Percentiles rank a stretch among this genome's conserved stretches.
Evolutionary conservation across 2,888 invertebrate species (phyloP).

Genomic region (Leistus spinibarbis): DNA sequence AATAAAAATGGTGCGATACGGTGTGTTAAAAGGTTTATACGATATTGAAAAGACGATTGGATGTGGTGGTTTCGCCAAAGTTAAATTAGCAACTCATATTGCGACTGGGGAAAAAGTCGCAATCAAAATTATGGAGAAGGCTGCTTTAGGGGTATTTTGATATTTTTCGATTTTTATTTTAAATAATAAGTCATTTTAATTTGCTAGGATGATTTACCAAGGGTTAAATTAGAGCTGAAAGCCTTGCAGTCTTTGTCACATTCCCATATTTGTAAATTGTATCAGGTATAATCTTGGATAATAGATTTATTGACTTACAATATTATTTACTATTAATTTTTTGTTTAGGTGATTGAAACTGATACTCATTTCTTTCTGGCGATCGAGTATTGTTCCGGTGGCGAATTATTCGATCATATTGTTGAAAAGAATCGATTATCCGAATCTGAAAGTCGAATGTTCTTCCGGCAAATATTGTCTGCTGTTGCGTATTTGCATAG

Average conservation of each 20-base stretch:
- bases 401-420: conserved; percentile 85
- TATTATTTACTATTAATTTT: neutral
- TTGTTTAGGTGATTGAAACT: conserved; percentile 69
- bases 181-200: neutral
- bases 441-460: conserved; percentile 74
- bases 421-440: conserved; percentile 73
- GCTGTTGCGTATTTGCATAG: conserved; percentile 79
- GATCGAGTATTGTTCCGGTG: conserved; percentile 84
- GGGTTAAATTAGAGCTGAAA: conserved; percentile 74
- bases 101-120: conserved; percentile 83
- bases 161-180: neutral
- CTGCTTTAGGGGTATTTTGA: conserved; percentile 66
- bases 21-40: conserved; percentile 66
- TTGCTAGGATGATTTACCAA: conserved; percentile 69
- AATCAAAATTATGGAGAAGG: conserved; percentile 82
- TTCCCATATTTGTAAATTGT: conserved; percentile 77
- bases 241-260: conserved; percentile 74
- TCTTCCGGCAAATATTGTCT: conserved; percentile 79
- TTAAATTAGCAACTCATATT: conserved; percentile 76
- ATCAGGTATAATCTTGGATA: conserved; percentile 59
- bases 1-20: conserved; percentile 59
- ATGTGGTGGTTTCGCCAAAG: conserved; percentile 81
- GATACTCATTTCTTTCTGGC: conserved; percentile 75
- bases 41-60: conserved; percentile 74
- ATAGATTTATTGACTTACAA: neutral